Conservation (phyloP, 2,113 vertebrate species). For the Clupea harengus region DNA sequence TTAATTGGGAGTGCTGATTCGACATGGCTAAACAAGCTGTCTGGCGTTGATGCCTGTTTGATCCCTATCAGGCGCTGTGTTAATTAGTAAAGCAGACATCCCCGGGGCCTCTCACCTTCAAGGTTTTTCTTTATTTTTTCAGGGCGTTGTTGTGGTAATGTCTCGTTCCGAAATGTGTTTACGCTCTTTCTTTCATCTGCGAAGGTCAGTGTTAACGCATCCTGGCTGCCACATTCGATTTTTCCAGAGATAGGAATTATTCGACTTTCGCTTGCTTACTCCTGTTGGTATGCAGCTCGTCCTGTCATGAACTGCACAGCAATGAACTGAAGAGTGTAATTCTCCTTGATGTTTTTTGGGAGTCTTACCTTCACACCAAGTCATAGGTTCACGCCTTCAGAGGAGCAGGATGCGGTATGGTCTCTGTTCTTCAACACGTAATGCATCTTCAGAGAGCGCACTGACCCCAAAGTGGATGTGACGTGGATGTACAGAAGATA, state of each 20-base stretch:
- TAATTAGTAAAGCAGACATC: constrained; percentile 38
- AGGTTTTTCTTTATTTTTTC: background rate
- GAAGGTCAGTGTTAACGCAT: background rate
- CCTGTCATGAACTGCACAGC: background rate
- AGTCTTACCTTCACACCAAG: background rate
- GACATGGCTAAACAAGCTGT: constrained; percentile 32
- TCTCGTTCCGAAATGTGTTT: background rate
- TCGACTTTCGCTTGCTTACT: background rate
- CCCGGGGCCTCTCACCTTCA: constrained; percentile 24
- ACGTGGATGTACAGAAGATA: too few relatives aligned
- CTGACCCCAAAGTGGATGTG: background rate
- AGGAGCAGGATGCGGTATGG: background rate
- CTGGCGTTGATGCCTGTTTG: constrained; percentile 28
- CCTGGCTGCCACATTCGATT: background rate
- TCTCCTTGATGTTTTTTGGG: background rate
- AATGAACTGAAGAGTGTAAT: background rate
- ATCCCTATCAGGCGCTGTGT: constrained; percentile 39
- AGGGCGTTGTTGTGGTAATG: background rate
- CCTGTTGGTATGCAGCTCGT: background rate
- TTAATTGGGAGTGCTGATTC: constrained; percentile 49
- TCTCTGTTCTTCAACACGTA: background rate
- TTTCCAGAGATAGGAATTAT: background rate
- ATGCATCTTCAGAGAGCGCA: background rate
- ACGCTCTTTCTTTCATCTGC: background rate
- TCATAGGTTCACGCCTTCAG: background rate